A percentile compares a stretch with the other conserved stretches of the same genome.
These are phyloP conservation scores for Yponomeuta cagnagella DNA, from an alignment of 2,888 invertebrate genomes.

Conservation along the genomic window DNA sequence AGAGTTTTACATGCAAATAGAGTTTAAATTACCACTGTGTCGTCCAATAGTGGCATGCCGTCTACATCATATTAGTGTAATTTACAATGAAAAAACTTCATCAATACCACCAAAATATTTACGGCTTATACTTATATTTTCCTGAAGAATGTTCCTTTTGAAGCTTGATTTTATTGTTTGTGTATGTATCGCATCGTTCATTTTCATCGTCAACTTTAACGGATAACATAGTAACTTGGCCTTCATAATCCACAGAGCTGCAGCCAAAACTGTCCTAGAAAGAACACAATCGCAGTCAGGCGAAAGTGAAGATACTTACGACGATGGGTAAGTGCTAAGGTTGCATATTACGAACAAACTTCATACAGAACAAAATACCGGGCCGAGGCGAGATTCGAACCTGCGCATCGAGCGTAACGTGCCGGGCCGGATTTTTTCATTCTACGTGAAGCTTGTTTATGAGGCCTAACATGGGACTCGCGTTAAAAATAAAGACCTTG, in stretches of 20 bases:
- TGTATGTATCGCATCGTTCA: neutral
- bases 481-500: too few species aligned
- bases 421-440: too few species aligned
- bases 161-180: neutral
- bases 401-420: too few species aligned
- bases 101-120: too few species aligned
- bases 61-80: too few species aligned
- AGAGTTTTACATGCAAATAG: too few species aligned
- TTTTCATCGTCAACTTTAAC: neutral
- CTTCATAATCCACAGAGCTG: conserved; percentile 46
- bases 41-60: too few species aligned
- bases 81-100: too few species aligned
- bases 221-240: neutral
- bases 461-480: too few species aligned
- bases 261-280: conserved; percentile 77
- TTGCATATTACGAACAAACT: conserved; percentile 2
- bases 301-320: conserved; percentile 75
- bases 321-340: conserved; percentile 74
- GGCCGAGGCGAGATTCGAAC: too few species aligned
- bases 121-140: neutral
- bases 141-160: neutral
- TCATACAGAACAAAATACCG: neutral
- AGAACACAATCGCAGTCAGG: conserved; percentile 65
- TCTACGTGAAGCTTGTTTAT: too few species aligned
- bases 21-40: too few species aligned